Percentiles rank a stretch among this genome's conserved stretches.
phyloP scores from a whole-genome alignment of 2,888 invertebrate species.

The Spilarctia lutea region DNA sequence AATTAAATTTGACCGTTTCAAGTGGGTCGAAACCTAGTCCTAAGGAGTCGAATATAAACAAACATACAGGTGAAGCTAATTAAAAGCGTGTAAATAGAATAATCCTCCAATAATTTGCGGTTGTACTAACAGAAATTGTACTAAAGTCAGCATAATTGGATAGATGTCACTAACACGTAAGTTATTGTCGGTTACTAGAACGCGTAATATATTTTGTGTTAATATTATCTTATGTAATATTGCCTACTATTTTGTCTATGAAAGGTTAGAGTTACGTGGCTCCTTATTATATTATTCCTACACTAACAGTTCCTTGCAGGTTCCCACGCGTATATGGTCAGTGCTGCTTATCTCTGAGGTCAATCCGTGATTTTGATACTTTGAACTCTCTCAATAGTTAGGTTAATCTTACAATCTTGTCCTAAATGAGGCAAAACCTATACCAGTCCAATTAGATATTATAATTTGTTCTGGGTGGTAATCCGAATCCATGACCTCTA shows the following conservation, averaged over 20 bases:
- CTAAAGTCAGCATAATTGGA: conserved; percentile 19
- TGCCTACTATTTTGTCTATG: not conserved
- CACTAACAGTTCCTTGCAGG: not conserved
- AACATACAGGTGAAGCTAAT: too few relatives aligned
- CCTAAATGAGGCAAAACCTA: too few relatives aligned
- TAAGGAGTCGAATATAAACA: too few relatives aligned
- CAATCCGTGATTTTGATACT: not conserved
- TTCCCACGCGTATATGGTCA: not conserved
- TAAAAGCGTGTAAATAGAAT: too few relatives aligned
- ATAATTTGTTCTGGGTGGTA: too few relatives aligned
- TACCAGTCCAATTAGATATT: too few relatives aligned
- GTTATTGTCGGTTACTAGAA: conserved; percentile 16
- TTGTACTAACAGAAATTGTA: conserved; percentile 14
- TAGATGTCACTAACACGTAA: conserved; percentile 5
- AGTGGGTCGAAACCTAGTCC: too few relatives aligned
- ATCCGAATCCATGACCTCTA: too few relatives aligned
- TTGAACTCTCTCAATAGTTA: too few relatives aligned
- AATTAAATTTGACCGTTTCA: too few relatives aligned
- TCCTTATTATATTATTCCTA: not conserved
- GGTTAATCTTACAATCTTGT: too few relatives aligned
- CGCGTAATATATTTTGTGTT: not conserved
- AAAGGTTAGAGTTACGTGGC: not conserved
- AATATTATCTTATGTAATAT: not conserved
- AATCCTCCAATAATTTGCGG: not conserved
- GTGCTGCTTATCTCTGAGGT: not conserved